Evolutionary conservation across 2,888 invertebrate genomes (phyloP), one percentile per base, ranked within the genome.

Genomic region (Tetropium fuscum): DNA sequence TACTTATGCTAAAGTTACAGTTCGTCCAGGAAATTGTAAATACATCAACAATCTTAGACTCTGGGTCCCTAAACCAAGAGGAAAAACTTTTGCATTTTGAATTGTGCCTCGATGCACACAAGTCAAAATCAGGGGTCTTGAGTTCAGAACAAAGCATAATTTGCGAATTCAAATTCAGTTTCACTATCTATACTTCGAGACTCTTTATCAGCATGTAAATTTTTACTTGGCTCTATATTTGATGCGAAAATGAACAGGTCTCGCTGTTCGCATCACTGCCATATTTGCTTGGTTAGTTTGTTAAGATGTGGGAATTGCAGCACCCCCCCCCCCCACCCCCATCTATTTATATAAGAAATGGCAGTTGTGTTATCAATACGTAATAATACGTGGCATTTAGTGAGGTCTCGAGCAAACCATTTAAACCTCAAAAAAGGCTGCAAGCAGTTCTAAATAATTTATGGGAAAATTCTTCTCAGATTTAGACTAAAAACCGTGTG

Each of bases 301-400:
- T 34, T 34, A 34, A 34, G 36, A 11, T 34, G 11, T 11, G 36
- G 11, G 15, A 11, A 13, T 34, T 34, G 36, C 10, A 34, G 5
- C 3, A 3, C 36, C 36, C 36, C 36, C 36, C 3, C n/a, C n/a
- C n/a, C n/a, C n/a, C n/a, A n/a, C n/a, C n/a, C n/a, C n/a, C n/a
- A 7, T 43, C 7, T 7, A 43, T 43, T 44, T 44, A 22, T 22
- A 44, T 44, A 44, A 6, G 45, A 25, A 44, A 25, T 44, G 22
- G 22, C 10, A 4, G 22, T 44, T 4, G 27, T 43, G 20, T 43
- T 44, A 27, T 44, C 45, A 18, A 44, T 44, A 8, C 45, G 22
- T 16, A 44, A 44, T 44, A 44, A 44, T 8, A 34, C 15, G 15
- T 41, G 3, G 25, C 18, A 45, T 6, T 13, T 41, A 15, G 18